Evolutionary conservation across 2,888 invertebrate genomes (phyloP), one percentile per base, ranked within the genome.

Genomic region (Drosophila sordidula): DNA sequence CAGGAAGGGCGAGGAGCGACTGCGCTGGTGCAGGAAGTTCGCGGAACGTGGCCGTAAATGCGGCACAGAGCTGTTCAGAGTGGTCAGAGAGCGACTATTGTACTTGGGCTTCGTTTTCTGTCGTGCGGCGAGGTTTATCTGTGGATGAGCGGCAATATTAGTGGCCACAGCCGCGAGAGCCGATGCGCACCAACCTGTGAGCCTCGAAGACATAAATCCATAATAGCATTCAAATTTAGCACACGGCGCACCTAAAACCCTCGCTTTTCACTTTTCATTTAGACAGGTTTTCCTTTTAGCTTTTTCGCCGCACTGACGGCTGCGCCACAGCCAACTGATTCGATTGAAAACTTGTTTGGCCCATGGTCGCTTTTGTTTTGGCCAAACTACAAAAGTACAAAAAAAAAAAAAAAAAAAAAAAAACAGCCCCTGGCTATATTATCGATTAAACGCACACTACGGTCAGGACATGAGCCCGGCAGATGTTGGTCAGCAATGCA

Each of bases 151-250:
- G 12, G 25, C 42, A n/a, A 38, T 18, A 29, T 8, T 38, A n/a
- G 44, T 4, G 3, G 44, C 4, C 16, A 22, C 4, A 39, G 5
- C 38, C 12, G 6, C 34, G 29, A 9, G 4, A 8, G n/a, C 5
- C 12, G 16, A 8, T 6, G 6, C 3, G n/a, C 1, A 72, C 82
- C 74, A 67, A 92, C 92, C 90, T 92, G 92, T 34, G 92, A 92
- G 68, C 92, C 92, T 71, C 79, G 80, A 55, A 92, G 90, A 88
- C 91, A 90, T 85, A 92, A 90, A 90, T 92, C 92, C 92, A 92
- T 92, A 87, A 87, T 91, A 90, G 59, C 65, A 49, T 34, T 51
- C 29, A 55, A 50, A 47, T 45, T 52, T 56, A 58, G 45, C 47
- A 54, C 45, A 18, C 42, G 18, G 38, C 26, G 26, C 49, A 61